These are phyloP conservation scores for Phyllostomus hastatus DNA, from an alignment of 2,113 vertebrate species.

Conservation along the genomic window DNA sequence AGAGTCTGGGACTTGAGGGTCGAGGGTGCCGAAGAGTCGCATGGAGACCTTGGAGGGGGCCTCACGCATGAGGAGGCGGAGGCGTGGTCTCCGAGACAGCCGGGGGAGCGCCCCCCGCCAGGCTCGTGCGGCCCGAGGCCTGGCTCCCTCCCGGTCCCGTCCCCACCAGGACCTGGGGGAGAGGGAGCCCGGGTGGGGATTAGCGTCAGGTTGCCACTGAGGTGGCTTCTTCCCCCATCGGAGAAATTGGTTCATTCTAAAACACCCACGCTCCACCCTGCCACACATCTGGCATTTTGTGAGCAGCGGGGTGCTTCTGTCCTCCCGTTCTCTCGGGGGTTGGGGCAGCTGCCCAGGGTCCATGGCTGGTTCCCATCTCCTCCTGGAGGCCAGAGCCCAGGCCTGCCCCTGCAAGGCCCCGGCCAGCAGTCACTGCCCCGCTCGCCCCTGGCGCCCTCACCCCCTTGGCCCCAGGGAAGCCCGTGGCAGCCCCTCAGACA, in stretches of 20 bases:
- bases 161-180: neutral
- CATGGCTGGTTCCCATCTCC: no score
- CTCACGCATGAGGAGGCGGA: neutral
- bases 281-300: no score
- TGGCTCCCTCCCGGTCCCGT: neutral
- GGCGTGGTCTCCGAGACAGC: neutral
- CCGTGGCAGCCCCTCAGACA: neutral
- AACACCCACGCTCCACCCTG: neutral
- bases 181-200: neutral
- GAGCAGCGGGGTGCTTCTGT: accelerated
- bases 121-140: neutral
- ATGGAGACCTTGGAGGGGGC: neutral
- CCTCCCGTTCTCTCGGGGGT: neutral
- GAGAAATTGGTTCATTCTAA: neutral
- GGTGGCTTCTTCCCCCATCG: neutral
- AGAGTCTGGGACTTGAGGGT: neutral
- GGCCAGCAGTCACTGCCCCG: neutral
- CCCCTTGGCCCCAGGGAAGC: neutral
- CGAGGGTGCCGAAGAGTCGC: neutral
- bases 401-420: neutral
- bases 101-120: accelerated
- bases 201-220: neutral
- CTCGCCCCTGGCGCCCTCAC: accelerated
- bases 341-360: neutral
- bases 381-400: neutral